Base-by-base conservation (phyloP, 2,113 vertebrate genomes). In the Jaculus jaculus region DNA sequence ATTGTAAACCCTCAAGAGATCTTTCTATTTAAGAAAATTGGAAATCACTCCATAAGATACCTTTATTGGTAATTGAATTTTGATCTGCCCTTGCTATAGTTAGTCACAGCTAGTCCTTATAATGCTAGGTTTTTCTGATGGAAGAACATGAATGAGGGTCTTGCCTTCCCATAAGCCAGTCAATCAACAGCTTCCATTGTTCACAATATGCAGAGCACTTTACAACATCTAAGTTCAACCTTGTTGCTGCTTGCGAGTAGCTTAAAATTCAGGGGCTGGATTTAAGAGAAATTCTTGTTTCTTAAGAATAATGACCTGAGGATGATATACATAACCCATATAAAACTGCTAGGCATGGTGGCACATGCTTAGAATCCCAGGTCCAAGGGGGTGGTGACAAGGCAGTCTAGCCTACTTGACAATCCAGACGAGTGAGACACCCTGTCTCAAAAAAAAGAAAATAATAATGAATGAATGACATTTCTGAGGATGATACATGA, bases 31-130 rank as follows among this genome's bases (percentile, higher is more conserved):
- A 75, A 89, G 37, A 12, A 77, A 42, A 94, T 71, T 71, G 47
- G n/a, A 84, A 82, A 93, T 74, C 28, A 51, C 23, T 68, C 63
- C 51, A 16, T 39, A 85, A 73, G 63, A 84, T 39, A 61, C 16
- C 28, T 85, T 81, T 74, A 87, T 89, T 90, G 66, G 42, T 54
- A 94, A 68, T 68, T 81, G 37, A 78, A 42, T 51, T 89, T 58
- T n/a, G 68, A 37, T 42, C 37, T 82, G 26, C 68, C 82, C 60
- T 20, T 82, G n/a, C 51, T 69, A 73, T 7, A 71, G 13, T 32
- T 84, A 63, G 23, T 65, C 42, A 80, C 7, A 88, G 3, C 54
- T 47, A 60, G 30, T 93, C 71, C 42, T 78, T 54, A 11, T 37
- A 47, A 9, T 79, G 32, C 68, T 85, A 75, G 16, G 18, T 83